A percentile compares a stretch with the other conserved stretches of the same genome.
Conservation (phyloP, 2,113 vertebrate genomes). For the Antechinus flavipes region DNA sequence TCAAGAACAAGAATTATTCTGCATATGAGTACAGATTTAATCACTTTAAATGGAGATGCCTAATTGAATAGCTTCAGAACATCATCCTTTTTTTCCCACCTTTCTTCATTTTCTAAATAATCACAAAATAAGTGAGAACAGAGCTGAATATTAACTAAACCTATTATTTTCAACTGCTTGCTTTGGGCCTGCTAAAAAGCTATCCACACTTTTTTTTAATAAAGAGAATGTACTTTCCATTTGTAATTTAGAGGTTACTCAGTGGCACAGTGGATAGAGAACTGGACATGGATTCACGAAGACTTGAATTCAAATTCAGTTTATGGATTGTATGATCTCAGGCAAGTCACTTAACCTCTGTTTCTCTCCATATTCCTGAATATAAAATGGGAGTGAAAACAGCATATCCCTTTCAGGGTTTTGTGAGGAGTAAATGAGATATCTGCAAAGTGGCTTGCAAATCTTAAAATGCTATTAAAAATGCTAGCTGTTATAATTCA, state of each 20-base stretch:
- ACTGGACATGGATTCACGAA: neutral
- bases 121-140: slow-evolving; percentile 25
- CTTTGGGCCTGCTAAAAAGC: neutral
- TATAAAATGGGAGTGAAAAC: neutral
- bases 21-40: neutral
- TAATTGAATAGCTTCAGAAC: neutral
- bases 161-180: slow-evolving; percentile 30
- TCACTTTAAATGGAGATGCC: neutral
- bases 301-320: neutral
- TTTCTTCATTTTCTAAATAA: slow-evolving; percentile 35
- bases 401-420: neutral
- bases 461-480: too few species aligned
- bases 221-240: neutral
- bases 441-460: neutral
- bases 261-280: neutral
- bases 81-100: neutral
- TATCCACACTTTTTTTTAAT: slow-evolving; percentile 35
- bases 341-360: neutral
- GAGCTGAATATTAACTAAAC: neutral
- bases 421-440: neutral
- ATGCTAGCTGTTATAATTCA: too few species aligned
- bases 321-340: neutral
- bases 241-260: neutral
- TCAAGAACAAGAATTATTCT: neutral
- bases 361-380: neutral